Evolutionary conservation across 2,113 vertebrate species (phyloP).

Genomic region (Agelaius tricolor): DNA sequence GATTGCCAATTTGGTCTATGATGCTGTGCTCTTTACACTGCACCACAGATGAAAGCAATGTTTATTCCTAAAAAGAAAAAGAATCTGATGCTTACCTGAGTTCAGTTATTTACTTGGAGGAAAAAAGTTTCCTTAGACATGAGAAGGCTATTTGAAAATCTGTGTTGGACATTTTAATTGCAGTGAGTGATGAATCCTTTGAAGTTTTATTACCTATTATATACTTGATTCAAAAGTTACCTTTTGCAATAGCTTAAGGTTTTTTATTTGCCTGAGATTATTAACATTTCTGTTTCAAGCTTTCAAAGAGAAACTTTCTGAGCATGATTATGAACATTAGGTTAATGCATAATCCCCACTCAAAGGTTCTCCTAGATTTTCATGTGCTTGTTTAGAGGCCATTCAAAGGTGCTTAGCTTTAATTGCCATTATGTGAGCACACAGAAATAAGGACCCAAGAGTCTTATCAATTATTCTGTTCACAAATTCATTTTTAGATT

Average conservation of each 20-base stretch:
- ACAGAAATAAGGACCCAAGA: slow-evolving; percentile 19
- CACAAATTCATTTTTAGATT: not conserved
- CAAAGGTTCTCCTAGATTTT: slow-evolving; percentile 48
- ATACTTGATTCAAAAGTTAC: slow-evolving; percentile 36
- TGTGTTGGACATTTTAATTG: slow-evolving; percentile 55
- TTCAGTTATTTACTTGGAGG: not conserved
- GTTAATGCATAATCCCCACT: slow-evolving; percentile 52
- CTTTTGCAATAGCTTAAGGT: slow-evolving; percentile 35
- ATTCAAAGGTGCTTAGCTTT: slow-evolving; percentile 62
- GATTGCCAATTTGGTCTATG: not conserved
- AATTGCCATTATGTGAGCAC: slow-evolving; percentile 50
- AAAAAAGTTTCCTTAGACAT: not conserved
- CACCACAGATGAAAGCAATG: not conserved
- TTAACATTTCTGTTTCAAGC: slow-evolving; percentile 53
- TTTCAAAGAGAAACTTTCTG: slow-evolving; percentile 55
- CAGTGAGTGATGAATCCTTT: slow-evolving; percentile 5
- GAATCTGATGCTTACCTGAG: not conserved
- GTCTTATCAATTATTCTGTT: slow-evolving; percentile 48
- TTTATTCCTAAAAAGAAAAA: not conserved
- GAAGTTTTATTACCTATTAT: slow-evolving; percentile 63
- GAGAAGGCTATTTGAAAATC: slow-evolving; percentile 30
- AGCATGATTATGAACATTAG: slow-evolving; percentile 48
- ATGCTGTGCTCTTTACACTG: not conserved
- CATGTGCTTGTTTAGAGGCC: slow-evolving; percentile 51
- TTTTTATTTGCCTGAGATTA: slow-evolving; percentile 51